Evolutionary conservation across 2,797 vertebrate species (phyloP), one percentile per base, ranked within the genome.

Genomic region (Carduelis carduelis): DNA sequence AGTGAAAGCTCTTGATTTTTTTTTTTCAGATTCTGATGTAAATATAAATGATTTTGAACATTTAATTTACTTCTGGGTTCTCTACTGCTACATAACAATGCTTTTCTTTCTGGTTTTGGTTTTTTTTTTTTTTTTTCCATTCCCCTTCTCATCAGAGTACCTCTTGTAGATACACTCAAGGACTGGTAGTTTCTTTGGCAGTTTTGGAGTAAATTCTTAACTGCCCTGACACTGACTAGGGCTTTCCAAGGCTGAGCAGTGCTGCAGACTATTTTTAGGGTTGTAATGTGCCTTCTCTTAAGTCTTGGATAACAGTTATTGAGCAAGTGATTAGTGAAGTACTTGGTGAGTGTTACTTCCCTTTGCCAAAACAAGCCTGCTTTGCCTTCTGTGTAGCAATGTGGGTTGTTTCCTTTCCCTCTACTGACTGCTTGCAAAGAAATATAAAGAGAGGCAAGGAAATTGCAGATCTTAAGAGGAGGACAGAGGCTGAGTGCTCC

Each of bases 221-320:
- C 80, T 87, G 63, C 50, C 85, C 41, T 84, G 83, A 80, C 85
- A 69, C 87, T 90, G 87, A 20, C 47, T 35, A 86, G 78, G 77
- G 52, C 72, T 94, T 93, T 85, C 89, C 91, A 94, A 97, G 83
- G 93, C 91, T 87, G 95, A 91, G 94, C 87, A 93, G 83, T 77
- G 80, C 76, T 94, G 91, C 91, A 63, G 56, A 89, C 89, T 95
- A 46, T 95, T 96, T 89, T 95, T 95, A 87, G 94, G 94, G 90
- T 95, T 96, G 93, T 95, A 92, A 95, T 63, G 96, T 97, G 97
- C 97, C 97, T 97, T 97, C 93, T 96, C 87, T 80, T 80, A 60
- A 88, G 83, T 95, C 93, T 89, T 91, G 94, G 95, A 7, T 97
- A 87, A 82, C 60, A 68, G 95, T 95, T 86, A 68, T 35, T 68